Evolutionary conservation across 1,140 invertebrate genomes (phyloP).

Genomic region (Procambarus clarkii): DNA sequence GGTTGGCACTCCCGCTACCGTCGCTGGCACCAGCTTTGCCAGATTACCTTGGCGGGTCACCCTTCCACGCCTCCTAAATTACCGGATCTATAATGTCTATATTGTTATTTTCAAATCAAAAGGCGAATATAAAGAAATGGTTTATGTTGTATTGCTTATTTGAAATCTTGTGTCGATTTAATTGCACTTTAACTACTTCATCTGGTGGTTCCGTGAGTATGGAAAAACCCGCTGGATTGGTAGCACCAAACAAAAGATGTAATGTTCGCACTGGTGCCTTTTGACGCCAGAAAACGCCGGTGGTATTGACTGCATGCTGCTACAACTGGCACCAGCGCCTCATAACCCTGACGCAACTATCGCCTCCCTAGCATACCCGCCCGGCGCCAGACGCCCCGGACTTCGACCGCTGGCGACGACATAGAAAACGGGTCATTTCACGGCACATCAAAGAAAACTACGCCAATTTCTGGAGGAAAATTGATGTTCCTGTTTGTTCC

Average conservation of each 20-base stretch:
- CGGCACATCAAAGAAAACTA: background rate
- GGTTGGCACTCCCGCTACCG: background rate
- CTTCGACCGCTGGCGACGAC: constrained; percentile 3
- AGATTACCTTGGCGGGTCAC: background rate
- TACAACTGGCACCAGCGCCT: constrained; percentile 7
- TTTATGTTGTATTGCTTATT: background rate
- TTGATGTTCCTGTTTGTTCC: background rate
- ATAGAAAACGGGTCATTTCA: background rate
- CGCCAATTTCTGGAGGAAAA: background rate
- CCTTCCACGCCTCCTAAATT: background rate
- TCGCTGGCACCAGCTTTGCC: background rate
- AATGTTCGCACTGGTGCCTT: background rate
- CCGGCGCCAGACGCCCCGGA: background rate
- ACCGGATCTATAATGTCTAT: background rate
- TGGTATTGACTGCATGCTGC: background rate
- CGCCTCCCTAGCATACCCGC: background rate
- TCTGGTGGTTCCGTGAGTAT: background rate
- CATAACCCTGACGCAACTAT: background rate
- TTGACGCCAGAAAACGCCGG: constrained; percentile 8
- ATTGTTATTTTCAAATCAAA: background rate
- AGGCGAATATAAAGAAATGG: background rate
- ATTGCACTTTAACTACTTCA: background rate
- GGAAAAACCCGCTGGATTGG: background rate
- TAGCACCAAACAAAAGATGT: background rate
- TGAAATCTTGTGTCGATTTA: background rate